Conservation (phyloP, 2,797 vertebrate species). For the Galaxias olidus region DNA sequence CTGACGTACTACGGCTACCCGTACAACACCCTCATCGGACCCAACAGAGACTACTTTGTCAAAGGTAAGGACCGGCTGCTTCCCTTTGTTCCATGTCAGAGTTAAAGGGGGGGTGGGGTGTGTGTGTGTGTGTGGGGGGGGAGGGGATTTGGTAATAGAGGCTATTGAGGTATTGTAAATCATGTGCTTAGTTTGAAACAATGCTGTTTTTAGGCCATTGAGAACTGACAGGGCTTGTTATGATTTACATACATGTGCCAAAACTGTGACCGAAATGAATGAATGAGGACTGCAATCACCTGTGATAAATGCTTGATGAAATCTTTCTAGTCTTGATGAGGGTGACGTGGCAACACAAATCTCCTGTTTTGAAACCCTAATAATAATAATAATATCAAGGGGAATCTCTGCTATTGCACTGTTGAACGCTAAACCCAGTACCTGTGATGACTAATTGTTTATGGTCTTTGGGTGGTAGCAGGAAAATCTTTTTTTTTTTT, state of each 20-base stretch:
- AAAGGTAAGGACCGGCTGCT: slow-evolving; percentile 86
- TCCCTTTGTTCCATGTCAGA: slow-evolving; percentile 11
- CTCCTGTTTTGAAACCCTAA: slow-evolving; percentile 29
- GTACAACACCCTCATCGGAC: slow-evolving; percentile 95
- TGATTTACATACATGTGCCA: slow-evolving; percentile 25
- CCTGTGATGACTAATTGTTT: slow-evolving; percentile 62
- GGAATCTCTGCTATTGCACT: slow-evolving; percentile 50
- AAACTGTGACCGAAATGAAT: slow-evolving; percentile 39
- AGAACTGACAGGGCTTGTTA: slow-evolving; percentile 5
- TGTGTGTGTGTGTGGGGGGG: no score
- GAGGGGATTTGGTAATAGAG: no score
- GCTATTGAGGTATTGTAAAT: no score
- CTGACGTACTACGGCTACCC: slow-evolving; percentile 96
- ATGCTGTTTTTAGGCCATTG: no score
- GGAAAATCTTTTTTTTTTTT: slow-evolving; percentile 58
- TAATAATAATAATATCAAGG: slow-evolving; percentile 27
- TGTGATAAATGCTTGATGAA: slow-evolving; percentile 24
- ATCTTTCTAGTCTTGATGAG: slow-evolving; percentile 44
- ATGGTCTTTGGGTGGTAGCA: slow-evolving; percentile 68
- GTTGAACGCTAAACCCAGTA: slow-evolving; percentile 70
- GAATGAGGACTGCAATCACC: slow-evolving; percentile 25
- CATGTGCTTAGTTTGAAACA: no score
- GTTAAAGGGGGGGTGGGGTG: no score
- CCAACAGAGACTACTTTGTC: slow-evolving; percentile 98
- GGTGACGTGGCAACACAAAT: slow-evolving; percentile 53